Conservation (phyloP, 2,888 invertebrate species). For the Glyphotaelius pellucidus region DNA sequence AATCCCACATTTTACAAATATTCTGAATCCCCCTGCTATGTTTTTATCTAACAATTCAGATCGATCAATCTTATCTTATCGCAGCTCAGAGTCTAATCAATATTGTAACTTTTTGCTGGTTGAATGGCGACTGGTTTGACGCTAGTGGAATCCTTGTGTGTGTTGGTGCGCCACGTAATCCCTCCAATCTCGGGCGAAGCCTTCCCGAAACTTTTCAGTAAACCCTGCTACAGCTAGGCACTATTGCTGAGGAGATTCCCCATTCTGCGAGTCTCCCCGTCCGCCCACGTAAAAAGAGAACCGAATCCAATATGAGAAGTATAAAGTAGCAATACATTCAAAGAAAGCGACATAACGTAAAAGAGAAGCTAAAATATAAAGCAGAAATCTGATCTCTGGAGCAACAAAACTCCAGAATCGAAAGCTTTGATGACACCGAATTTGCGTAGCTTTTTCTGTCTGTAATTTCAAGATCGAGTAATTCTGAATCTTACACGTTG, state of each 20-base stretch:
- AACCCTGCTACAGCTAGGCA: not conserved
- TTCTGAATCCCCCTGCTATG: not conserved
- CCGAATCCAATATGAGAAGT: not conserved
- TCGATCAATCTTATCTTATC: slow-evolving; percentile 2
- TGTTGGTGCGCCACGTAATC: slow-evolving; percentile 18
- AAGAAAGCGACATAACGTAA: not conserved
- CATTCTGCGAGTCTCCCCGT: not conserved
- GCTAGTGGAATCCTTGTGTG: not conserved
- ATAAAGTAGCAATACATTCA: not conserved
- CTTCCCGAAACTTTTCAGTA: slow-evolving; percentile 32
- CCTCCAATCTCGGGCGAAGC: not conserved
- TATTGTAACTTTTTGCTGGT: not conserved
- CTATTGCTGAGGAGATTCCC: slow-evolving; percentile 9
- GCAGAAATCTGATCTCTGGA: too few relatives aligned
- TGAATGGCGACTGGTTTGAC: not conserved
- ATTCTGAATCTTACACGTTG: not conserved
- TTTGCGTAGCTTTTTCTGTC: not conserved
- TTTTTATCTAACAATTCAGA: not conserved
- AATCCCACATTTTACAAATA: not conserved
- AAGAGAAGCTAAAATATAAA: not conserved
- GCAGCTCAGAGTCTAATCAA: not conserved
- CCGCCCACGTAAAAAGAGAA: slow-evolving; percentile 10
- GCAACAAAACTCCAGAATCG: not conserved
- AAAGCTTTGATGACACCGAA: not conserved
- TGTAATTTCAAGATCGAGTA: not conserved